Evolutionary conservation across 1,140 invertebrate species (phyloP).

Genomic region (Drosophila novamexicana): DNA sequence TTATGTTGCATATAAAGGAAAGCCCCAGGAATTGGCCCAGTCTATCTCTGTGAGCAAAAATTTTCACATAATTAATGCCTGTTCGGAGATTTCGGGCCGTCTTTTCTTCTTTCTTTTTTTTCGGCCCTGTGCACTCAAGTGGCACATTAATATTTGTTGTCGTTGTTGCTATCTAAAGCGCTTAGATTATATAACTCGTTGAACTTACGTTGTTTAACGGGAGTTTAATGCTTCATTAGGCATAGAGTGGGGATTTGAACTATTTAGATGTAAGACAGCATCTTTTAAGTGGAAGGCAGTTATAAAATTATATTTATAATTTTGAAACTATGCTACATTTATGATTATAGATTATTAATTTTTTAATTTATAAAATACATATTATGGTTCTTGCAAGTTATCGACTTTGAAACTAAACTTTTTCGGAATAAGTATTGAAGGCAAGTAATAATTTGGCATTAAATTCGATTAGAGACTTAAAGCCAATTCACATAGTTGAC

Average conservation of each 20-base stretch:
- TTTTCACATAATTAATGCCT: constrained; percentile 74
- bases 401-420: too few relatives aligned
- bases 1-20: not conserved
- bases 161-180: constrained; percentile 33
- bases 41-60: constrained; percentile 59
- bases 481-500: constrained; percentile 51
- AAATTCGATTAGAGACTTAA: constrained; percentile 44
- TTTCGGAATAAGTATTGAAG: too few relatives aligned
- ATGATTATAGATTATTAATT: not conserved
- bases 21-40: constrained; percentile 14
- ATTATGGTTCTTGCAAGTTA: too few relatives aligned
- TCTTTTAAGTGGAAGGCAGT: constrained; percentile 1
- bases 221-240: constrained; percentile 69
- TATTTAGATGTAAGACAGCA: not conserved
- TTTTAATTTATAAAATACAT: too few relatives aligned
- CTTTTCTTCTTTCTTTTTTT: constrained; percentile 5
- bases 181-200: constrained; percentile 64
- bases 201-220: constrained; percentile 67
- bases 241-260: constrained; percentile 48
- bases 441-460: too few relatives aligned
- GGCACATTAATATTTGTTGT: constrained; percentile 57
- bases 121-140: constrained; percentile 55
- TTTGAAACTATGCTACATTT: not conserved
- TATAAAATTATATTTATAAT: constrained; percentile 16
- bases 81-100: constrained; percentile 56